Percentiles rank a stretch among this genome's conserved stretches.
phyloP scores from a whole-genome alignment of 1,140 invertebrate genomes.

The Papilio helenus region DNA sequence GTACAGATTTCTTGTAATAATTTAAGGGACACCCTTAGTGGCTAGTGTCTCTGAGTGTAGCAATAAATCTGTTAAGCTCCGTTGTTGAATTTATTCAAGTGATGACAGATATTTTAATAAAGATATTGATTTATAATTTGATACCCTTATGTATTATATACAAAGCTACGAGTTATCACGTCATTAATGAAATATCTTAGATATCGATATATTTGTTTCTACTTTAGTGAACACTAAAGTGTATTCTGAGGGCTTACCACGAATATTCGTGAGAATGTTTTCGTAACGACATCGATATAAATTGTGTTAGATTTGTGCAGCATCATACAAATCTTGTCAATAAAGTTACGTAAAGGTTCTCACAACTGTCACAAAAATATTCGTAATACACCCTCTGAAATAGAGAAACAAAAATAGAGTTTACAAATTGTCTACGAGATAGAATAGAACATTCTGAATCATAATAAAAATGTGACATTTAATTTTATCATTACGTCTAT shows the following conservation, averaged over 20 bases:
- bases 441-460: too few relatives aligned
- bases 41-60: neutral
- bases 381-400: too few relatives aligned
- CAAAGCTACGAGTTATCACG: neutral
- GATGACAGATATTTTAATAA: neutral
- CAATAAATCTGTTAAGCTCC: neutral
- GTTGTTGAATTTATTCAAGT: neutral
- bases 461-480: too few relatives aligned
- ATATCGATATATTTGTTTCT: neutral
- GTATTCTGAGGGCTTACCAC: neutral
- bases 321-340: too few relatives aligned
- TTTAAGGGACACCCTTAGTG: neutral
- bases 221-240: neutral
- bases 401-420: too few relatives aligned
- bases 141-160: neutral
- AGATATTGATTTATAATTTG: neutral
- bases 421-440: too few relatives aligned
- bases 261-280: too few relatives aligned
- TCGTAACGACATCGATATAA: too few relatives aligned
- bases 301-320: too few relatives aligned
- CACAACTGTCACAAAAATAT: too few relatives aligned
- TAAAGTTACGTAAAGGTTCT: too few relatives aligned
- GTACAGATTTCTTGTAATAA: neutral
- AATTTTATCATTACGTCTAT: too few relatives aligned
- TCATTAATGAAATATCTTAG: slow-evolving; percentile 11